Base-by-base conservation (phyloP, 2,888 invertebrate genomes). In the Agrochola litura region DNA sequence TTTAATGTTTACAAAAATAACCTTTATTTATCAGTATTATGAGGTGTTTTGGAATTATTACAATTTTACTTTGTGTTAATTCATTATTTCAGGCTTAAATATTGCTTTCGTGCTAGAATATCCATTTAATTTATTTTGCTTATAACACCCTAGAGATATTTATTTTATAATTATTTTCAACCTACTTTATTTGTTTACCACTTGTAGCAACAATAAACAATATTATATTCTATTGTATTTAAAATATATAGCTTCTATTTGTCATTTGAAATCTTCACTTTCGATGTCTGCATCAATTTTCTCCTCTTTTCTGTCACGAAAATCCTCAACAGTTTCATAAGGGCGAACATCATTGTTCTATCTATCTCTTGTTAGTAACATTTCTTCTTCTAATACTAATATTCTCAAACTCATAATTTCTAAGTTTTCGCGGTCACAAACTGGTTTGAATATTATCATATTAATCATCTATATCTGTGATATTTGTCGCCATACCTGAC, bases 361-460 rank as follows among this genome's bases (percentile, higher is more conserved):
- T 30, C 2, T 5, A 30, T 3, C 14, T 22, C 19, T 60, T 25
- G 2, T 64, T 71, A 37, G 1, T 25, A 14, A 30, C 4, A 9
- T 37, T 10, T 49, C 10, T 56, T 14, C 19, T 46, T 52, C 16
- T 22, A n/a, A 30, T n/a, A 9, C 0, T 41, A 25, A 46, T 66
- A 60, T 65, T 74, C 77, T 58, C 49, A 73, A 70, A 67, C 14
- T 14, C 2, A 22, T 65, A 64, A 30, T n/a, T 69, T 58, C 76
- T 25, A 30, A 70, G 71, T 76, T 76, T 75, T 75, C 52, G 67
- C 37, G 65, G 71, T 63, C 85, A 10, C 56, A 46, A 80, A 85
- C 80, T 37, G 65, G 73, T 85, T 82, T 69, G 6, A 65, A 79
- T 54, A 74, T 76, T 84, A 81, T 58, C 71, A 80, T 77, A 76